These are phyloP conservation scores for Pyrrhosoma nymphula DNA, from an alignment of 2,888 invertebrate genomes.

Conservation along the genomic window DNA sequence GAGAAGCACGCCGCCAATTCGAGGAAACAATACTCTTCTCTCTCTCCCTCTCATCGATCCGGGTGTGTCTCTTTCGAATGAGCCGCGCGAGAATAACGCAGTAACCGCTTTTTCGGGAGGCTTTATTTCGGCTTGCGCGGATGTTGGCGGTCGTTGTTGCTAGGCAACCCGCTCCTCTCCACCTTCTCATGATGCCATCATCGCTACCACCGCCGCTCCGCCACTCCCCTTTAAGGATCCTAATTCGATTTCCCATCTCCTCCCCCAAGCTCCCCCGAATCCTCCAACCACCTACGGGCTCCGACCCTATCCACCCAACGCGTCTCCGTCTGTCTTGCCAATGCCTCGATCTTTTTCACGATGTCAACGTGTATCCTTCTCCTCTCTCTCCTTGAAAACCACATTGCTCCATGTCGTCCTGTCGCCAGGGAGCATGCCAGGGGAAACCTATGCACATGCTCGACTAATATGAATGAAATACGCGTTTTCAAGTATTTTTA, in stretches of 20 bases:
- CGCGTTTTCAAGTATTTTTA: too few species aligned
- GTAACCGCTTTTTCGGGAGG: not conserved
- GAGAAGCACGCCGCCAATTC: not conserved
- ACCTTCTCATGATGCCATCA: not conserved
- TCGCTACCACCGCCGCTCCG: not conserved
- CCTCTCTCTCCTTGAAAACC: not conserved
- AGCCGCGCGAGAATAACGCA: not conserved
- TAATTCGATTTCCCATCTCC: constrained; percentile 38
- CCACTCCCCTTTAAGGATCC: not conserved
- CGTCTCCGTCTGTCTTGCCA: not conserved
- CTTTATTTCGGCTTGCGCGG: not conserved
- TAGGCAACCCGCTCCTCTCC: not conserved
- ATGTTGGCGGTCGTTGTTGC: not conserved
- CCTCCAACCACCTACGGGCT: not conserved
- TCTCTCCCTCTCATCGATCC: not conserved
- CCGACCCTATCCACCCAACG: not conserved
- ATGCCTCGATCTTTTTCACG: not conserved
- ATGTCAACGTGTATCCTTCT: not conserved
- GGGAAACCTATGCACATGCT: too few species aligned
- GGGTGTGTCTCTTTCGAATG: not conserved
- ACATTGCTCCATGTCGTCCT: not conserved
- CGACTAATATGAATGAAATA: too few species aligned
- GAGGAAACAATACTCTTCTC: not conserved
- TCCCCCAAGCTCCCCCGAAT: not conserved
- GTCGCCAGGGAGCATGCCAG: not conserved